phyloP scores from a whole-genome alignment of 2,113 vertebrate genomes.

The Podarcis muralis region DNA sequence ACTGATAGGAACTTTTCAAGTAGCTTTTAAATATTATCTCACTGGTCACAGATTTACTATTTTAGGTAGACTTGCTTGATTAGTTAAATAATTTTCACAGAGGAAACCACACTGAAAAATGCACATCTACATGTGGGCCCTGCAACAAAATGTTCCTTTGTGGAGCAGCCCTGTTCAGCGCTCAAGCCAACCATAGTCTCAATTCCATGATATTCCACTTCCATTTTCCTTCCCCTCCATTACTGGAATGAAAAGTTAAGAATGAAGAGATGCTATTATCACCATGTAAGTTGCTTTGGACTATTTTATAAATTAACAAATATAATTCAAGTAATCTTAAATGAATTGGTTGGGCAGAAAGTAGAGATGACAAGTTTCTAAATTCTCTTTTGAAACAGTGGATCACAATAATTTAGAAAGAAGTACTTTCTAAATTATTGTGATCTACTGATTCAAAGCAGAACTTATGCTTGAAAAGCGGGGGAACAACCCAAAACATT shows the following conservation, averaged over 20 bases:
- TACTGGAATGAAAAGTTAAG: neutral
- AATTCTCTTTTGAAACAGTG: neutral
- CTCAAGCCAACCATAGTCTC: neutral
- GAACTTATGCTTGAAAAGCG: neutral
- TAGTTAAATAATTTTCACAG: slow-evolving; percentile 22
- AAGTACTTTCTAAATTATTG: neutral
- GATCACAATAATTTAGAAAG: neutral
- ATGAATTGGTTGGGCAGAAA: neutral
- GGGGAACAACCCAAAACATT: neutral
- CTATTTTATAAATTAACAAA: neutral
- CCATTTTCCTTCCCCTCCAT: neutral
- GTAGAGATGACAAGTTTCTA: neutral
- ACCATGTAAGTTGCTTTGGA: neutral
- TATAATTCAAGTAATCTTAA: neutral
- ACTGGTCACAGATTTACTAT: slow-evolving; percentile 30
- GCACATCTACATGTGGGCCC: neutral
- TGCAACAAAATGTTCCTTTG: neutral
- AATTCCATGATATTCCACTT: neutral
- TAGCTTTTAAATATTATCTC: slow-evolving; percentile 74
- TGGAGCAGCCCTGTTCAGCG: neutral
- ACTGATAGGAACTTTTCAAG: slow-evolving; percentile 82
- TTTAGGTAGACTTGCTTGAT: neutral
- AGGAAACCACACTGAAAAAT: neutral
- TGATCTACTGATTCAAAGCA: too few relatives aligned
- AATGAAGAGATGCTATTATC: neutral